Percentiles rank a stretch among this genome's conserved stretches.
Conservation (phyloP, 2,113 vertebrate genomes). For the Gymnogyps californianus region DNA sequence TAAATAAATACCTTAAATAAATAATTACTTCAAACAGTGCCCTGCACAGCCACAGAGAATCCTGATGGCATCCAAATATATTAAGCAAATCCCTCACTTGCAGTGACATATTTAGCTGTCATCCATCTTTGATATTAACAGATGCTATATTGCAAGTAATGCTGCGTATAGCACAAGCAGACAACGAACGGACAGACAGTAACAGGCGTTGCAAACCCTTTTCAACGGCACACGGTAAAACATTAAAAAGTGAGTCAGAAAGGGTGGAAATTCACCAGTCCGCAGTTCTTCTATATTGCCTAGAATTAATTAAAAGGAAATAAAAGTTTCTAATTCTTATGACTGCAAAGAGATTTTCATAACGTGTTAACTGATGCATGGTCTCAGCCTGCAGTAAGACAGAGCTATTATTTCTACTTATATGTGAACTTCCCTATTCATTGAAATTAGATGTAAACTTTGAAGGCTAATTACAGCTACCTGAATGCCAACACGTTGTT, state of each 20-base stretch:
- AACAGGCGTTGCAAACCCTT: neutral
- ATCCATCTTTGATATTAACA: slow-evolving; percentile 31
- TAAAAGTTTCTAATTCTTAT: neutral
- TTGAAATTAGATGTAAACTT: neutral
- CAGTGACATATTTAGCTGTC: slow-evolving; percentile 7
- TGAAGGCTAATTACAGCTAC: neutral
- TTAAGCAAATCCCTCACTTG: neutral
- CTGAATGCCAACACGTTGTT: neutral
- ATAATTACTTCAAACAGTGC: neutral
- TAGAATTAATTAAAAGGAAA: neutral
- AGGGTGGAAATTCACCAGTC: neutral
- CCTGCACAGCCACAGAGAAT: neutral
- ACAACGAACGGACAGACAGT: neutral
- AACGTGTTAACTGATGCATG: neutral
- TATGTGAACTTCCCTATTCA: neutral
- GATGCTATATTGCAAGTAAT: neutral
- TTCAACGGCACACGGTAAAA: neutral
- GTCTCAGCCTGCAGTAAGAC: neutral
- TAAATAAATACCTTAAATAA: neutral
- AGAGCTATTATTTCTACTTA: neutral
- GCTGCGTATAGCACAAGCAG: neutral
- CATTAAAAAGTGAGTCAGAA: neutral
- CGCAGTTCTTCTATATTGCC: rapidly evolving
- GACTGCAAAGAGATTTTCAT: neutral
- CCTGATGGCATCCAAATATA: neutral